Conservation (phyloP, 2,888 invertebrate species). For the Ferdinandea cuprea region DNA sequence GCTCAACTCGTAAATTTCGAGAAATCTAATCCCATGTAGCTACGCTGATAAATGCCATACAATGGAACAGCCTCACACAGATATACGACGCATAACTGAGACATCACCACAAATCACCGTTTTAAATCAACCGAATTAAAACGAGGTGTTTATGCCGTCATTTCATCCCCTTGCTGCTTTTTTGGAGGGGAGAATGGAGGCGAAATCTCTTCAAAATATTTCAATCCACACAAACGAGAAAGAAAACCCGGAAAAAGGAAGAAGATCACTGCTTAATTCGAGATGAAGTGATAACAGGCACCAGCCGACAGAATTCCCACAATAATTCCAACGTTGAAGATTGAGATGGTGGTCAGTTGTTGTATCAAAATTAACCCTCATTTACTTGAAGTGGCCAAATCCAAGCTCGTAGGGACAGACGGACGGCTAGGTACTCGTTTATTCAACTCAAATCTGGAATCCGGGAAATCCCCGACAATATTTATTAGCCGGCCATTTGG, state of each 20-base stretch:
- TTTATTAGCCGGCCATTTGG: constrained; percentile 70
- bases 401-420: not conserved
- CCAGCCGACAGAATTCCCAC: constrained; percentile 73
- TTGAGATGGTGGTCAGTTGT: constrained; percentile 53
- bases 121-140: constrained; percentile 73
- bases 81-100: constrained; percentile 55
- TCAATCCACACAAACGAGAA: constrained; percentile 16
- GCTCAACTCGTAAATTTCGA: not conserved
- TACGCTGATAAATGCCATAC: constrained; percentile 51
- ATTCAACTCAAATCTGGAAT: constrained; percentile 60
- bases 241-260: constrained; percentile 20
- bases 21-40: constrained; percentile 18
- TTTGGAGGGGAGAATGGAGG: not conserved
- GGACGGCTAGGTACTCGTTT: constrained; percentile 34
- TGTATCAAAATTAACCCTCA: constrained; percentile 53
- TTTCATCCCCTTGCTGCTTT: not conserved
- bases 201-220: constrained; percentile 58
- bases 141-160: constrained; percentile 50
- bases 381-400: constrained; percentile 49
- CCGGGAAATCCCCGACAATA: constrained; percentile 57
- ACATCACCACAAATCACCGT: constrained; percentile 70
- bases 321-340: constrained; percentile 58
- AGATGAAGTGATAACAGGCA: constrained; percentile 72
- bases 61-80: not conserved
- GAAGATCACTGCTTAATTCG: constrained; percentile 65